Conservation (phyloP, 2,113 vertebrate species). For the Scolopax mira region DNA sequence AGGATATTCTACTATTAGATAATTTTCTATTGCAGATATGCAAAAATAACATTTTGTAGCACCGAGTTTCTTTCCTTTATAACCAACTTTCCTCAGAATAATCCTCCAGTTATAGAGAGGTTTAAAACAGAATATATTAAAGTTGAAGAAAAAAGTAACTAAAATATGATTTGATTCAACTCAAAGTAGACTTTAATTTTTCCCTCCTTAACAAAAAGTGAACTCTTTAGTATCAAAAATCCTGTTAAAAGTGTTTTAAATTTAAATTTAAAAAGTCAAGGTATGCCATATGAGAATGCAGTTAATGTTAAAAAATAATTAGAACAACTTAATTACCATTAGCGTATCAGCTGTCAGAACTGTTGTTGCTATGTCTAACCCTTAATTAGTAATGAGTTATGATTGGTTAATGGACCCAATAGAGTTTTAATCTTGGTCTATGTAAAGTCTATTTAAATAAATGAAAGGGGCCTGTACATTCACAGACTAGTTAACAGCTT, state of each 20-base stretch:
- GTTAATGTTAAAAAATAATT: constrained; percentile 7
- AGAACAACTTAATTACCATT: constrained; percentile 20
- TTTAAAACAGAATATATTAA: neutral
- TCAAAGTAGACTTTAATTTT: neutral
- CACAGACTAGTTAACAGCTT: neutral
- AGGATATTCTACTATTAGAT: neutral
- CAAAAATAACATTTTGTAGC: neutral
- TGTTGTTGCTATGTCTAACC: neutral
- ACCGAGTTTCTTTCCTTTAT: neutral
- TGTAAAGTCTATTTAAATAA: neutral
- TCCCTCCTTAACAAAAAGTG: neutral
- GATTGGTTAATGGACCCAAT: constrained; percentile 44
- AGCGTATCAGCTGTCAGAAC: constrained; percentile 10
- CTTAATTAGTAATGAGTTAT: constrained; percentile 40
- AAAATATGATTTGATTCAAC: neutral
- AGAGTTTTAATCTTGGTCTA: neutral
- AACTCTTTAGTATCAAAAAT: neutral
- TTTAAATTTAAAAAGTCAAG: constrained; percentile 6
- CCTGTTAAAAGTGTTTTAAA: neutral
- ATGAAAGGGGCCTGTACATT: neutral
- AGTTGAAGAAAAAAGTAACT: neutral
- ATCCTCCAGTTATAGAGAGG: neutral
- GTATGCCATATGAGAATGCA: neutral
- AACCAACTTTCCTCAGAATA: neutral
- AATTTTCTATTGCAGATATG: neutral